phyloP scores from a whole-genome alignment of 1,140 invertebrate species.

The Grapholita molesta region DNA sequence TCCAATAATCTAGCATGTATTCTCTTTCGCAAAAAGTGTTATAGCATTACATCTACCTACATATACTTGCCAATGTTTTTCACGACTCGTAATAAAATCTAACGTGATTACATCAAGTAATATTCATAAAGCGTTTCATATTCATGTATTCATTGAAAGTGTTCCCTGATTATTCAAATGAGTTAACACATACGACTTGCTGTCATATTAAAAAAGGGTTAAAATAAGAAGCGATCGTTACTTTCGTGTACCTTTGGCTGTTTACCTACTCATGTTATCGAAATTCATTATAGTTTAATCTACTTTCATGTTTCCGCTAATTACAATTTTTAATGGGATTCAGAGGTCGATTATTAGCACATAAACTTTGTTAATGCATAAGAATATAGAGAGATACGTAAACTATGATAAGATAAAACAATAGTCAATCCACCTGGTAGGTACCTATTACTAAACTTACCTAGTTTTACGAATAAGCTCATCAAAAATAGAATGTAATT shows the following conservation, averaged over 20 bases:
- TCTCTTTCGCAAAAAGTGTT: conserved; percentile 1
- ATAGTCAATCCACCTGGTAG: too few species aligned
- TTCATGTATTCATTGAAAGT: conserved; percentile 16
- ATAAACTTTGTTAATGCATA: not conserved
- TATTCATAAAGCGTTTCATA: conserved; percentile 10
- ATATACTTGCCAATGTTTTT: not conserved
- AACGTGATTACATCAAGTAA: conserved; percentile 7
- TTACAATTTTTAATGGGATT: not conserved
- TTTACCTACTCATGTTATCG: not conserved
- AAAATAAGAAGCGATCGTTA: not conserved
- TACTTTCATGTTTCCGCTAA: not conserved
- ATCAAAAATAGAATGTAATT: too few species aligned
- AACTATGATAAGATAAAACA: too few species aligned
- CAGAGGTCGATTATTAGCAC: not conserved
- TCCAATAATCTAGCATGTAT: not conserved
- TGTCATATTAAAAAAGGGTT: not conserved
- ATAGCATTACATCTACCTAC: not conserved
- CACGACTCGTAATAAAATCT: conserved; percentile 1
- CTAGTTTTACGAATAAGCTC: too few species aligned
- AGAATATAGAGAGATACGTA: too few species aligned
- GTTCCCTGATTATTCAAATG: not conserved
- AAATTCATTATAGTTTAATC: not conserved
- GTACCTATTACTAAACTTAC: too few species aligned
- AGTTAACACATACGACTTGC: not conserved
- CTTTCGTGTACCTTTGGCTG: not conserved